Evolutionary conservation across 2,888 invertebrate species (phyloP).

Genomic region (Agrypnus murinus): DNA sequence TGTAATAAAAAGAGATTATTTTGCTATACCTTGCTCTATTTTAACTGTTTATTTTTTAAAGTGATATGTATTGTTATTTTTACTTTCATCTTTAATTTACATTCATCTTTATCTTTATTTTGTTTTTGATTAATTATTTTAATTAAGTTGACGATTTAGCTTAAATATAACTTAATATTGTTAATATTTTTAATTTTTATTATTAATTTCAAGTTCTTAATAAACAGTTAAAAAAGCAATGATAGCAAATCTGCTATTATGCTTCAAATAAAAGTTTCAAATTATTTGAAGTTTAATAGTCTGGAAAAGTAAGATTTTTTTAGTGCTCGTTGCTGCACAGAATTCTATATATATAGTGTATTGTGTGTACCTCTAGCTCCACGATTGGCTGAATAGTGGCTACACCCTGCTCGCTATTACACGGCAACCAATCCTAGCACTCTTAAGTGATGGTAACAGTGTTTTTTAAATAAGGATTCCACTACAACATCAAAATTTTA

Average conservation of each 20-base stretch:
- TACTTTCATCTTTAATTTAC: background rate
- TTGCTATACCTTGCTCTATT: constrained; percentile 23
- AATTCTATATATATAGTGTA: constrained; percentile 52
- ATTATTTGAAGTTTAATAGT: background rate
- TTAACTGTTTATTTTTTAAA: constrained; percentile 33
- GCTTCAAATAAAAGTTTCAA: background rate
- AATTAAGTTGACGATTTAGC: too few relatives aligned
- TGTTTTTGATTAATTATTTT: too few relatives aligned
- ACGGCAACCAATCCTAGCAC: constrained; percentile 51
- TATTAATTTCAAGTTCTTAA: too few relatives aligned
- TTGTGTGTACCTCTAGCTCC: constrained; percentile 54
- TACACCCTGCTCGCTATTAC: constrained; percentile 48
- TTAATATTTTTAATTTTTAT: too few relatives aligned
- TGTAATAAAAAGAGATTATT: constrained; percentile 20
- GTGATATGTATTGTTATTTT: background rate
- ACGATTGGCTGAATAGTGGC: constrained; percentile 50
- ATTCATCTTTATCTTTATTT: constrained; percentile 3
- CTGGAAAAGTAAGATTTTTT: constrained; percentile 11
- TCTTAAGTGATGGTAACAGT: constrained; percentile 23
- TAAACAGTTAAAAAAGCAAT: constrained; percentile 23
- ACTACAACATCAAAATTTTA: constrained; percentile 8
- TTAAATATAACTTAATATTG: too few relatives aligned
- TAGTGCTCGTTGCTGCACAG: constrained; percentile 50
- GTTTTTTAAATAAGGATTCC: background rate
- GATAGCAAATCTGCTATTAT: constrained; percentile 1